Evolutionary conservation across 2,888 invertebrate genomes (phyloP), one percentile per base, ranked within the genome.

Genomic region (Resseliella maxima): DNA sequence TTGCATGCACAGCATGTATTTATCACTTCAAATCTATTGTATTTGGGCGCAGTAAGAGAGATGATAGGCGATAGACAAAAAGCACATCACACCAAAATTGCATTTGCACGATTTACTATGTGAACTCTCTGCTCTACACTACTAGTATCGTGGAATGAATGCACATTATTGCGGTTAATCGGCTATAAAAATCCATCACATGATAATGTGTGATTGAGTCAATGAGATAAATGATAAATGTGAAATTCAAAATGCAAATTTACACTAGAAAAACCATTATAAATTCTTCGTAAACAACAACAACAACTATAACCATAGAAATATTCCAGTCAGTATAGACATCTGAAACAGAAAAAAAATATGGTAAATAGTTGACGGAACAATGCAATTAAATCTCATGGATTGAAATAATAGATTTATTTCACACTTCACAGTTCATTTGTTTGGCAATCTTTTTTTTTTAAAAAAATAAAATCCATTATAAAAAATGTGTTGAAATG

Each of bases 151-250:
- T n/a, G 72, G n/a, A 72, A 31, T 72, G 31, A 0, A 72, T 72
- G 72, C 15, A 35, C 12, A 72, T 72, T 72, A 72, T 72, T 72
- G 72, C 31, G 15, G 72, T 72, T 72, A 72, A 31, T 72, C 72
- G 18, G 72, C 31, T 72, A 72, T 31, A 72, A 72, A 31, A 72
- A 72, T 31, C 31, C 12, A 50, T 50, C 50, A 50, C 21, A 15
- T 21, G 50, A 2, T 50, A 18, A 50, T 50, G 21, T 12, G 27
- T 59, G 59, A 59, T 59, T 59, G 59, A 59, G 24, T 12, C 59
- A 12, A 24, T 59, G 12, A 41, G n/a, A n/a, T n/a, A n/a, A n/a
- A n/a, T n/a, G n/a, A n/a, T n/a, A n/a, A n/a, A n/a, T n/a, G n/a
- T n/a, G n/a, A n/a, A n/a, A n/a, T n/a, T n/a, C n/a, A n/a, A n/a